Base-by-base conservation (phyloP, 2,113 vertebrate species). In the Catagonus wagneri region DNA sequence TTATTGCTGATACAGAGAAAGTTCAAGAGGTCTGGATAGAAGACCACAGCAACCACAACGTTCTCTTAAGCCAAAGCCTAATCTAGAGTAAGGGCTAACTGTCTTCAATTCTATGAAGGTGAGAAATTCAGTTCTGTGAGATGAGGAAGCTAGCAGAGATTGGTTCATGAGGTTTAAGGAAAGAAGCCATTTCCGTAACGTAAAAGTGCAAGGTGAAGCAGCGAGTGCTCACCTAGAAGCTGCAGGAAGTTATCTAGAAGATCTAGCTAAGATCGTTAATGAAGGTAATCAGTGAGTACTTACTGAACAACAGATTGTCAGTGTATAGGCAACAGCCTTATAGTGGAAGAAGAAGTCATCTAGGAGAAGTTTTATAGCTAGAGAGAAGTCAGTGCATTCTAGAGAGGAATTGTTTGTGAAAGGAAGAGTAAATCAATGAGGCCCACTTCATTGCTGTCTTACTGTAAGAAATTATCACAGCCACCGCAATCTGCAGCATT, bases 141-240 rank as follows among this genome's bases (percentile, higher is more conserved):
- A 50, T 22, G 17, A 78, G 29, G 52, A 54, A 78, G 75, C 29
- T 2, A 29, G 72, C 72, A 50, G 75, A n/a, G 29, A 29, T 7
- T n/a, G 75, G 72, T 22, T 78, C 29, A 22, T 78, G 29, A 54
- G 75, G 29, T 56, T 78, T 54, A 78, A 54, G 75, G 25, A 56
- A 56, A 56, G 75, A 78, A 78, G 2, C 75, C 19, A 2, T 56
- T 11, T 0, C 1, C 3, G 7, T 32, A n/a, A 22, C 19, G 0
- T 22, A 6, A 3, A 56, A 14, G 11, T 22, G 50, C 19, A 14
- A 22, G 3, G 52, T 56, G 29, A 78, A 56, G 29, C 52, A 7
- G 50, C 50, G 22, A 56, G 50, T 7, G 17, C 50, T 22, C 1
- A 20, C 7, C 10, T 2, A 6, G 6, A n/a, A 29, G 61, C 61